Evolutionary conservation across 2,888 invertebrate species (phyloP), one percentile per base, ranked within the genome.

Genomic region (Scaptomyza cyrtandrae): DNA sequence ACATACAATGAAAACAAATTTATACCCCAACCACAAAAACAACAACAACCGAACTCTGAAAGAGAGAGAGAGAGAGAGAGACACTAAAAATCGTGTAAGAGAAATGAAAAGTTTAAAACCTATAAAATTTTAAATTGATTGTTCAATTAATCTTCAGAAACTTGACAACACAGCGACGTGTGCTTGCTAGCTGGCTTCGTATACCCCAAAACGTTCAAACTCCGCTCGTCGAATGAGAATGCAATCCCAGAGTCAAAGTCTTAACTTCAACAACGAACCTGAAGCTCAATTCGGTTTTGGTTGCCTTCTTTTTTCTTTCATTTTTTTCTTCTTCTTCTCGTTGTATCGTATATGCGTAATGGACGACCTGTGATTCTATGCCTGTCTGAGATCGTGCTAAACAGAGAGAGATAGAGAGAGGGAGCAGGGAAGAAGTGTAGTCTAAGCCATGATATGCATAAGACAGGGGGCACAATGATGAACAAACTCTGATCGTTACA

Each of bases 101-200:
- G 78, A 80, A 75, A 86, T 82, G 86, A 86, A 88, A 89, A 88
- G 78, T 85, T 81, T 75, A 85, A 90, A 89, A 87, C 89, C 90
- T 90, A 90, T 90, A 90, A 90, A 90, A 90, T 86, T 89, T 89
- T 76, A 91, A 91, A 90, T 91, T 90, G 91, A 90, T 90, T 90
- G 91, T 90, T 90, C 90, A 91, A 90, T 90, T 90, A 90, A 90
- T 90, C 90, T 91, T 90, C 76, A 85, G 85, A 86, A 89, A 89
- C 87, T 86, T 90, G 90, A 90, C 90, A 91, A 77, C 75, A 68
- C 64, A 61, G 43, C 67, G 46, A 55, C 64, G 85, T 68, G 50
- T 59, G 72, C 72, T 37, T 27, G 24, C 27, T 27, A 7, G 14
- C 9, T 0, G 39, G 39, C 27, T 77, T 55, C 61, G 59, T 52